Percentiles rank a stretch among this genome's conserved stretches.
phyloP scores from a whole-genome alignment of 2,888 invertebrate species.

The Zele albiditarsus region DNA sequence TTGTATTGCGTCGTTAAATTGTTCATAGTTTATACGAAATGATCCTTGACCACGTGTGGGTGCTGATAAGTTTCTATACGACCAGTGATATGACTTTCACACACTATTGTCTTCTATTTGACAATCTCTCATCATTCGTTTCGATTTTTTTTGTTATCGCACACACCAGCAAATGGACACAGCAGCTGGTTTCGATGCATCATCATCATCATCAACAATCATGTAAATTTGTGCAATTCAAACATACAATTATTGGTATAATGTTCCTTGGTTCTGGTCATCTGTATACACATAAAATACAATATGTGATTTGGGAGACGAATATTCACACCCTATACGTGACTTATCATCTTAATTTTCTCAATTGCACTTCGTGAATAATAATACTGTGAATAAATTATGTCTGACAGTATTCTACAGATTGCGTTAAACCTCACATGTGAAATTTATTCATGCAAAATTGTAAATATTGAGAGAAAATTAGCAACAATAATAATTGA shows the following conservation, averaged over 20 bases:
- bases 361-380: too few relatives aligned
- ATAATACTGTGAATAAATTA: background rate
- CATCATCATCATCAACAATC: background rate
- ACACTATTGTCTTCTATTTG: background rate
- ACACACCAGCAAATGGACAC: background rate
- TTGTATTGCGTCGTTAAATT: background rate
- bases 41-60: background rate
- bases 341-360: background rate
- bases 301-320: background rate
- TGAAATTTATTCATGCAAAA: too few relatives aligned
- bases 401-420: background rate
- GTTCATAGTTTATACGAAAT: background rate
- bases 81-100: background rate
- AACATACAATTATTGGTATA: background rate
- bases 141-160: background rate
- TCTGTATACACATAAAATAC: background rate
- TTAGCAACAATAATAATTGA: too few relatives aligned
- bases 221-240: background rate
- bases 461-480: too few relatives aligned
- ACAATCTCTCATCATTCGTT: background rate
- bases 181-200: background rate
- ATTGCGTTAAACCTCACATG: background rate
- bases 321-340: background rate
- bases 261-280: background rate
- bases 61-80: background rate